Evolutionary conservation across 1,140 invertebrate species (phyloP).

Genomic region (Trichoplusia ni): DNA sequence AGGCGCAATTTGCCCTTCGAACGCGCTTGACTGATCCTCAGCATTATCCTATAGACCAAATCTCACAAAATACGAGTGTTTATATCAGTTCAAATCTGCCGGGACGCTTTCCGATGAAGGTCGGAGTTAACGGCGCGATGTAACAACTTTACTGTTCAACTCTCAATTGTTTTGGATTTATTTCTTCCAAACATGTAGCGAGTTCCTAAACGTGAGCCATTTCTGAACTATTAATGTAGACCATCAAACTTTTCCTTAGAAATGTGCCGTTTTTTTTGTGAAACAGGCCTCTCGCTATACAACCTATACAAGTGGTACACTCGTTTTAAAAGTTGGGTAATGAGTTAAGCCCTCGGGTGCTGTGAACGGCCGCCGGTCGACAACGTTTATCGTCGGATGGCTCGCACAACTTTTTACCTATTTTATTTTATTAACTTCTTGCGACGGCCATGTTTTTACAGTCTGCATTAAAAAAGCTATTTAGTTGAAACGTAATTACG

Average conservation of each 20-base stretch:
- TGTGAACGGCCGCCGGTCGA: slow-evolving; percentile 8
- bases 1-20: slow-evolving; percentile 53
- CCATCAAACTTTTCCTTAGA: slow-evolving; percentile 1
- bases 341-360: slow-evolving; percentile 26
- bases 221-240: slow-evolving; percentile 30
- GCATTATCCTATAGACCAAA: slow-evolving; percentile 53
- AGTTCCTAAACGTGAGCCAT: slow-evolving; percentile 18
- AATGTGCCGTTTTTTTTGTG: neutral
- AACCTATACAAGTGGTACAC: neutral
- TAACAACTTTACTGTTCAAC: slow-evolving; percentile 34
- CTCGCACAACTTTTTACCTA: slow-evolving; percentile 22
- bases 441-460: slow-evolving; percentile 9
- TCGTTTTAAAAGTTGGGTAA: slow-evolving; percentile 26
- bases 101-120: slow-evolving; percentile 49
- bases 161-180: slow-evolving; percentile 39
- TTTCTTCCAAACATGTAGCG: slow-evolving; percentile 8
- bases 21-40: slow-evolving; percentile 56
- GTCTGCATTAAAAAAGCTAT: slow-evolving; percentile 27
- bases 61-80: slow-evolving; percentile 56
- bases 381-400: slow-evolving; percentile 18
- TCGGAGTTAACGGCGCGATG: slow-evolving; percentile 38
- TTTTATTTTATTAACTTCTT: slow-evolving; percentile 29
- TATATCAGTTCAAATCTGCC: slow-evolving; percentile 58
- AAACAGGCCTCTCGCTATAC: neutral
- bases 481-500: slow-evolving; percentile 11